Conservation (phyloP, 2,797 vertebrate genomes). For the Sebastes baramenuke region DNA sequence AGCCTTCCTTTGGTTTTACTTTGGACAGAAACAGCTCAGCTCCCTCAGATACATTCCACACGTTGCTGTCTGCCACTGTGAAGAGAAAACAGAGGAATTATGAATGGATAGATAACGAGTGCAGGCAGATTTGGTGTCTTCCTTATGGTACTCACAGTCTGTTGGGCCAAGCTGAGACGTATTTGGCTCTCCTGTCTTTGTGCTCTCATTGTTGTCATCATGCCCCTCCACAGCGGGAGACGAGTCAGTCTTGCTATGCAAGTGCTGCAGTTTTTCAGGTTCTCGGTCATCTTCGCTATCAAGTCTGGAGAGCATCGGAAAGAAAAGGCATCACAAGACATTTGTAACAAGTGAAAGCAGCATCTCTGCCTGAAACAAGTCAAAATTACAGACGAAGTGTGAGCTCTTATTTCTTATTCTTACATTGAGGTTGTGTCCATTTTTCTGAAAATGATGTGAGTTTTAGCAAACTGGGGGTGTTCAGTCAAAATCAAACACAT, state of each 20-base stretch:
- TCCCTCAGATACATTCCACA: constrained; percentile 66
- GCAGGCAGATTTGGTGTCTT: constrained; percentile 22
- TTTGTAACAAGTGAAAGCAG: not conserved
- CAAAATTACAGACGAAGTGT: not conserved
- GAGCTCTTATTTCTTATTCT: not conserved
- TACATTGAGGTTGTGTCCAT: not conserved
- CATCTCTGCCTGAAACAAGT: not conserved
- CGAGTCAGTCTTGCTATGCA: constrained; percentile 44
- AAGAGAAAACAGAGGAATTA: constrained; percentile 39
- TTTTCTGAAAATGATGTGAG: not conserved
- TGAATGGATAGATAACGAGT: constrained; percentile 31
- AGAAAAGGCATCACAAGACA: not conserved
- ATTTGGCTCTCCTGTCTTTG: constrained; percentile 70
- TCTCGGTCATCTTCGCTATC: constrained; percentile 68
- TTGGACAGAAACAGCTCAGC: constrained; percentile 69
- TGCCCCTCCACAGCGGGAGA: constrained; percentile 44
- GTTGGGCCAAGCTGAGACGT: constrained; percentile 57
- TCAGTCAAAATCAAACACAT: not conserved
- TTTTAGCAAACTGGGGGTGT: not conserved
- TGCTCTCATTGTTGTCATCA: constrained; percentile 47
- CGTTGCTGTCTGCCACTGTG: constrained; percentile 69
- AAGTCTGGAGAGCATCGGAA: constrained; percentile 53
- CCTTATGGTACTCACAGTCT: constrained; percentile 62
- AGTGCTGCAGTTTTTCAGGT: constrained; percentile 60
- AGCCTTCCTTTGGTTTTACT: constrained; percentile 76